phyloP scores from a whole-genome alignment of 1,140 invertebrate genomes.

The Drosophila pseudoananassae region DNA sequence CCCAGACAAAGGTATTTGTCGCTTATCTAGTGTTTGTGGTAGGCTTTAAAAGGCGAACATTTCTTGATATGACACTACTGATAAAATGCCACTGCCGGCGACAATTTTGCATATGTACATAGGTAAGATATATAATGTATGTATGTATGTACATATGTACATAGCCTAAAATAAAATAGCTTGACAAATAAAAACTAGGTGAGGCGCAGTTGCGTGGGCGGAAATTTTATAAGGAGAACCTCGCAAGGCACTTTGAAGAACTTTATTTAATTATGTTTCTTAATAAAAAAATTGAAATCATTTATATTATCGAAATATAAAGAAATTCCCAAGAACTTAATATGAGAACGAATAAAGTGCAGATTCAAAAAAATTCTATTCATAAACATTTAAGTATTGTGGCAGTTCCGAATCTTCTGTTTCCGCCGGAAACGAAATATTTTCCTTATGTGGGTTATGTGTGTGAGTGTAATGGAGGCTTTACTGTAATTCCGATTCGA shows the following conservation, averaged over 20 bases:
- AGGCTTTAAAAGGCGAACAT: constrained; percentile 32
- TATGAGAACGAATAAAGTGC: too few species aligned
- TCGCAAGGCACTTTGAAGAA: not conserved
- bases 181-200: not conserved
- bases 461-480: constrained; percentile 10
- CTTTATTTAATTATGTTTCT: too few species aligned
- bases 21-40: constrained; percentile 71
- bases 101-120: constrained; percentile 44
- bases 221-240: not conserved
- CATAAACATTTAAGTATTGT: too few species aligned
- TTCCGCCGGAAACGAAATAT: not conserved
- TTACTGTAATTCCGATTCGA: constrained; percentile 49
- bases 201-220: not conserved
- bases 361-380: too few species aligned
- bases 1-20: constrained; percentile 42
- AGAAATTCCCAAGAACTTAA: too few species aligned
- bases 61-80: constrained; percentile 53
- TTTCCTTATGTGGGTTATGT: not conserved
- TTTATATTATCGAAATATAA: too few species aligned
- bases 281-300: too few species aligned
- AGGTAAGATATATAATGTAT: too few species aligned
- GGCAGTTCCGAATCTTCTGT: too few species aligned
- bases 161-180: not conserved
- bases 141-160: too few species aligned
- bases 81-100: constrained; percentile 57